A percentile compares a stretch with the other conserved stretches of the same genome.
These are phyloP conservation scores for Trididemnum nubilum DNA, from an alignment of 23 tunicate species.

Conservation along the genomic window DNA sequence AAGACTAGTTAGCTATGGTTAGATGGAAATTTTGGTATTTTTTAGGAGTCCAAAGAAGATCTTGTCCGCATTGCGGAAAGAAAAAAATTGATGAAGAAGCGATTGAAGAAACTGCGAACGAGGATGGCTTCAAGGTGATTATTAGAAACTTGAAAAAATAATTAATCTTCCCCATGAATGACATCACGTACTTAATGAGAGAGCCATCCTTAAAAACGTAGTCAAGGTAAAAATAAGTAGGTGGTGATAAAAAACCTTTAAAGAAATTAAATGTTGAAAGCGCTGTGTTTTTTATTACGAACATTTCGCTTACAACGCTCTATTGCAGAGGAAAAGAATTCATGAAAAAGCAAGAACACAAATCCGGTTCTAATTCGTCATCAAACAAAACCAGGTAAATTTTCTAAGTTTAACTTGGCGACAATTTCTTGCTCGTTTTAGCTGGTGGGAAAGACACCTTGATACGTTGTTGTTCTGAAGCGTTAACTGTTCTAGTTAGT, in stretches of 20 bases:
- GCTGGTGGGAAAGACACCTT: too few species aligned
- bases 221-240: background rate
- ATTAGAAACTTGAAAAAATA: background rate
- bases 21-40: background rate
- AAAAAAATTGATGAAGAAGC: conserved; percentile 71
- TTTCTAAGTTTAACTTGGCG: too few species aligned
- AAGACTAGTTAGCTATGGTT: too few species aligned
- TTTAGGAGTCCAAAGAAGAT: conserved; percentile 4
- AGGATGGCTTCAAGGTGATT: conserved; percentile 64
- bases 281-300: too few species aligned
- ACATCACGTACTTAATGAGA: background rate
- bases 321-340: conserved; percentile 65
- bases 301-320: too few species aligned
- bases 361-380: conserved; percentile 6
- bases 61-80: conserved; percentile 21
- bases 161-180: background rate
- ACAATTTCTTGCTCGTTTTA: too few species aligned
- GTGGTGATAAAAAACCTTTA: background rate
- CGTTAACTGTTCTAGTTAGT: too few species aligned
- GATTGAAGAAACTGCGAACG: conserved; percentile 68
- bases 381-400: conserved; percentile 62
- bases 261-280: too few species aligned
- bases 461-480: too few species aligned
- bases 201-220: background rate
- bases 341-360: conserved; percentile 52